phyloP scores from a whole-genome alignment of 1,140 invertebrate genomes.

The Chrysomallon squamiferum region DNA sequence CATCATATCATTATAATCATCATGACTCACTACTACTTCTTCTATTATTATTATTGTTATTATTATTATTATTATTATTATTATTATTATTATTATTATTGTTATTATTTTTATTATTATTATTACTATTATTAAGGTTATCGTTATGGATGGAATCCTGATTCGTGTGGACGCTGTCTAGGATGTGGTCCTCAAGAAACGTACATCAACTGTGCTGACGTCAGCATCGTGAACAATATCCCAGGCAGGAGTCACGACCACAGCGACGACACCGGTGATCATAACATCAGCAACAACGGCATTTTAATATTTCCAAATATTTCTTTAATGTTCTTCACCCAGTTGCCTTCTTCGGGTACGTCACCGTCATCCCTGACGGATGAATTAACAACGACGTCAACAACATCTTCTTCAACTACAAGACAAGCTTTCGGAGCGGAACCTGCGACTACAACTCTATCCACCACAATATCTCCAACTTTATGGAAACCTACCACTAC shows the following conservation, averaged over 20 bases:
- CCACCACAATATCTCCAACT: neutral
- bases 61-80: too few relatives aligned
- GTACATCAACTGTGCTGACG: conserved; percentile 29
- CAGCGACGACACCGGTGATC: neutral
- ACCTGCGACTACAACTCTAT: neutral
- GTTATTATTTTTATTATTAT: neutral
- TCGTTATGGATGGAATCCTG: conserved; percentile 6
- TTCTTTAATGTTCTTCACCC: neutral
- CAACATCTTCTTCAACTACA: conserved; percentile 8
- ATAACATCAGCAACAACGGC: neutral
- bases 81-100: too few relatives aligned
- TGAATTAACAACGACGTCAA: neutral
- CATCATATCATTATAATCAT: too few relatives aligned
- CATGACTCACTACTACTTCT: too few relatives aligned
- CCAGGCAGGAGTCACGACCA: neutral
- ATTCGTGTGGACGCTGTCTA: conserved; percentile 7
- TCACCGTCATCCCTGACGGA: neutral
- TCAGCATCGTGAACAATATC: neutral
- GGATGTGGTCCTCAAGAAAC: conserved; percentile 22
- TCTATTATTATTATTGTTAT: too few relatives aligned
- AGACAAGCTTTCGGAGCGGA: too few relatives aligned
- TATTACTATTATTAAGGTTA: conserved; percentile 16
- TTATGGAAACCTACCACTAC: conserved; percentile 6
- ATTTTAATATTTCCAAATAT: too few relatives aligned
- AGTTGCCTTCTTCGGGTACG: neutral